Evolutionary conservation across 1,140 invertebrate species (phyloP), one percentile per base, ranked within the genome.

Genomic region (Sitobion miscanthi): DNA sequence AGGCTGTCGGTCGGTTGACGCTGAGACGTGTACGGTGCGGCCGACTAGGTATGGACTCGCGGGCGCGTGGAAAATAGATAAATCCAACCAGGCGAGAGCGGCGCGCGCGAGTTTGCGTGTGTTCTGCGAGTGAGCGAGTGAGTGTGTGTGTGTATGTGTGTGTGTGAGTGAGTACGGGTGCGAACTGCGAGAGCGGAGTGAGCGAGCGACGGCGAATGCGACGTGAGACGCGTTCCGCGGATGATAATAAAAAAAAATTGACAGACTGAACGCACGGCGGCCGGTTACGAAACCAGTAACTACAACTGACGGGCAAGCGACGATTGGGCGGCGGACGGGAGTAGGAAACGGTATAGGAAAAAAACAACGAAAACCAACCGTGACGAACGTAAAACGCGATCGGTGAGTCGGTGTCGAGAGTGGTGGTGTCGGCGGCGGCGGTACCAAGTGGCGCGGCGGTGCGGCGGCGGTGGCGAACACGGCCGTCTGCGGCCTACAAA

Each of bases 201-300:
- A 77, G n/a, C 62, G 62, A 77, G 5, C 62, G 62, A 77, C 62
- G 62, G 62, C 11, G 62, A n/a, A 30, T 69, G 62, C 62, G 62
- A 69, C 21, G 89, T 21, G 54, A 30, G 54, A 42, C 54, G 57
- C 57, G 89, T 62, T 42, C 25, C 25, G 54, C 38, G 25, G 89
- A 69, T n/a, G 89, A 45, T 62, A 57, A 90, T 45, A 62, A 89
- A 89, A 62, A 89, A 89, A 89, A 38, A 25, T 45, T 45, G 42
- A 69, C 21, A 90, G 54, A 69, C 82, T 52, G 62, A 77, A 83
- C 42, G 77, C 54, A 86, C 77, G 57, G 57, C 82, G 47, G 82
- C 35, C 89, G 30, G 91, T 93, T 85, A 93, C 91, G 91, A 83
- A 93, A 85, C 91, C 49, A 93, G 91, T 85, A 83, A 92, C 91